A percentile compares a stretch with the other conserved stretches of the same genome.
These are phyloP conservation scores for Psylliodes chrysocephalus DNA, from an alignment of 2,888 invertebrate genomes.

Conservation along the genomic window DNA sequence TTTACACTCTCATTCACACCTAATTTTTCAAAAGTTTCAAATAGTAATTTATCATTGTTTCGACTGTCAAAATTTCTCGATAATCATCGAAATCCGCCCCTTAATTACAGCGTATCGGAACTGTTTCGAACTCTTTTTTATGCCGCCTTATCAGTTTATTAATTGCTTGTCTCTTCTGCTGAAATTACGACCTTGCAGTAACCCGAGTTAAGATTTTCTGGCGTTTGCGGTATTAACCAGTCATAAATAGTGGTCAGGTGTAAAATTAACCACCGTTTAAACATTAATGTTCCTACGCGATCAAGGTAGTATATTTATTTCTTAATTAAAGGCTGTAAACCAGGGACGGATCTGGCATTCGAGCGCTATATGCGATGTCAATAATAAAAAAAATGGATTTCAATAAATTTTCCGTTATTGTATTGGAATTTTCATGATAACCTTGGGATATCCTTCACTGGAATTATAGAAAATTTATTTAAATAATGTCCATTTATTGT, in stretches of 20 bases:
- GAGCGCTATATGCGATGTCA: too few relatives aligned
- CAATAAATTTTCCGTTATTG: too few relatives aligned
- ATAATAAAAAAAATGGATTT: too few relatives aligned
- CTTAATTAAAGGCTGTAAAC: conserved; percentile 8
- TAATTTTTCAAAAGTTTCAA: conserved; percentile 3
- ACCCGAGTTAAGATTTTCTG: conserved; percentile 20
- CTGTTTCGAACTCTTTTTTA: conserved; percentile 7
- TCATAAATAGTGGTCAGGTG: conserved; percentile 33
- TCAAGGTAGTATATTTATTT: conserved; percentile 20
- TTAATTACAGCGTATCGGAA: conserved; percentile 23
- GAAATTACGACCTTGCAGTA: conserved; percentile 17
- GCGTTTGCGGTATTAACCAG: conserved; percentile 21
- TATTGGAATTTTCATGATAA: too few relatives aligned
- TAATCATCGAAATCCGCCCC: conserved; percentile 26
- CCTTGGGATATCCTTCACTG: too few relatives aligned
- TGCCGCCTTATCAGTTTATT: conserved; percentile 10
- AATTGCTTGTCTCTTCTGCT: conserved; percentile 13
- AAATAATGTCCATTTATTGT: too few relatives aligned
- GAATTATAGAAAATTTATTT: too few relatives aligned
- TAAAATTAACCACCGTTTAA: conserved; percentile 25
- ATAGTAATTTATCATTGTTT: conserved; percentile 10
- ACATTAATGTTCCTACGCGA: conserved; percentile 10
- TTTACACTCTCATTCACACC: conserved; percentile 10
- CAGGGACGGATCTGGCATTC: not conserved
- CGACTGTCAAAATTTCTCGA: conserved; percentile 19